These are phyloP conservation scores for Ranitomeya variabilis DNA, from an alignment of 2,113 vertebrate species.

Conservation along the genomic window DNA sequence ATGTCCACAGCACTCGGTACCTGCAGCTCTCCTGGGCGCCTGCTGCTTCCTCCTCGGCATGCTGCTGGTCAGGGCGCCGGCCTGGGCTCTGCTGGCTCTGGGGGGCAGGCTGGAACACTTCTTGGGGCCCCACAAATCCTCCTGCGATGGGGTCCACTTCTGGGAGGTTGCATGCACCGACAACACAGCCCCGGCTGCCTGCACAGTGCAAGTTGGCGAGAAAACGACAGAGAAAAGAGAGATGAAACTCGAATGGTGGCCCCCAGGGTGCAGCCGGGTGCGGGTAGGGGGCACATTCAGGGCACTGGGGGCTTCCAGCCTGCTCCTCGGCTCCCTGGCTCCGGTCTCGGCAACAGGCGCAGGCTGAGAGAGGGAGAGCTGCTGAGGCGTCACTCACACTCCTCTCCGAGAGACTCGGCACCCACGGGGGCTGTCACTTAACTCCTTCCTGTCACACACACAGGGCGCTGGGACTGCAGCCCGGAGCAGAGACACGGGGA, in stretches of 20 bases:
- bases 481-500: not conserved
- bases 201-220: slow-evolving; percentile 71
- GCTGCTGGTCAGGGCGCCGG: slow-evolving; percentile 69
- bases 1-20: slow-evolving; percentile 73
- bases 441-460: slow-evolving; percentile 63
- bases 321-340: slow-evolving; percentile 68
- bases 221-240: slow-evolving; percentile 58
- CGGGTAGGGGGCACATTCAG: slow-evolving; percentile 57
- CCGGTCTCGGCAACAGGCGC: slow-evolving; percentile 84
- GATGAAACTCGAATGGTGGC: slow-evolving; percentile 30
- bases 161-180: slow-evolving; percentile 60
- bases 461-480: not conserved
- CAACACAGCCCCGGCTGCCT: slow-evolving; percentile 55
- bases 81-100: slow-evolving; percentile 59
- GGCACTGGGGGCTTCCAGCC: slow-evolving; percentile 4
- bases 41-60: slow-evolving; percentile 99
- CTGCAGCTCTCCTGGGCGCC: slow-evolving; percentile 95
- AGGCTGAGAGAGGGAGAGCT: slow-evolving; percentile 85
- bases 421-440: slow-evolving; percentile 72
- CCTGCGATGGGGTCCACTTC: slow-evolving; percentile 77
- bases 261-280: slow-evolving; percentile 61
- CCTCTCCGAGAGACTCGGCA: slow-evolving; percentile 27
- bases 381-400: slow-evolving; percentile 88
- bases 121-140: slow-evolving; percentile 77
- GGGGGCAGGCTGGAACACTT: slow-evolving; percentile 70